Percentiles rank a stretch among this genome's conserved stretches.
Conservation (phyloP, 2,888 invertebrate genomes). For the Eucriotettix oculatus region DNA sequence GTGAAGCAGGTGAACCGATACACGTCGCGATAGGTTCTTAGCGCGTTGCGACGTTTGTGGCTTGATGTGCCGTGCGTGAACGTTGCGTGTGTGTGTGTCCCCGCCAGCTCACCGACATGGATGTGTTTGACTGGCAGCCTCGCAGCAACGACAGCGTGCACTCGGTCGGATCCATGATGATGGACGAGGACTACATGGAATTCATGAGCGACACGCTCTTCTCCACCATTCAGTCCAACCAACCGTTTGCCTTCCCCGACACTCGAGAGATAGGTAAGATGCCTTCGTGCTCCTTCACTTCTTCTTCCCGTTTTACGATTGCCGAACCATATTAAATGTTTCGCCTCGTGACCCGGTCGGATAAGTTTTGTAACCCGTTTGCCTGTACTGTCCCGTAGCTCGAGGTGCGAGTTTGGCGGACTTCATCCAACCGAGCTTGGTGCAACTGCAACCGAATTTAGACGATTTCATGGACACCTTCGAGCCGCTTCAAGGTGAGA, state of each 20-base stretch:
- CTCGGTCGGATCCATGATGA: constrained; percentile 47
- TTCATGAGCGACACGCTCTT: constrained; percentile 83
- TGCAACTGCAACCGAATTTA: constrained; percentile 90
- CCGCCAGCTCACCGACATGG: constrained; percentile 45
- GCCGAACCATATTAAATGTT: too few relatives aligned
- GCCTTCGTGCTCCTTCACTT: too few relatives aligned
- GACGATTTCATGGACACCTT: constrained; percentile 89
- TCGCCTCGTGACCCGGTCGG: too few relatives aligned
- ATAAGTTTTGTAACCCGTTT: constrained; percentile 11
- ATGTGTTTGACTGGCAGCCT: constrained; percentile 54
- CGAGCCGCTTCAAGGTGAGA: constrained; percentile 61
- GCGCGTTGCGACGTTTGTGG: neutral
- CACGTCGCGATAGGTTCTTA: too few relatives aligned
- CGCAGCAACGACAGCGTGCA: constrained; percentile 39
- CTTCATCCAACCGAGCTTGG: constrained; percentile 95
- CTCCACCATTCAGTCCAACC: constrained; percentile 64
- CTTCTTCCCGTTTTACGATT: too few relatives aligned
- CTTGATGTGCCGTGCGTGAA: neutral
- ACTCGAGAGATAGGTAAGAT: constrained; percentile 81
- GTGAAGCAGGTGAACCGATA: too few relatives aligned
- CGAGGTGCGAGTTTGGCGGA: constrained; percentile 79
- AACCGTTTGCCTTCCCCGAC: constrained; percentile 93
- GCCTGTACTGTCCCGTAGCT: constrained; percentile 38
- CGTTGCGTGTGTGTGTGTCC: neutral
- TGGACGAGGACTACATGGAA: constrained; percentile 73